These are phyloP conservation scores for Xestobium rufovillosum DNA, from an alignment of 2,888 invertebrate genomes.

Conservation along the genomic window DNA sequence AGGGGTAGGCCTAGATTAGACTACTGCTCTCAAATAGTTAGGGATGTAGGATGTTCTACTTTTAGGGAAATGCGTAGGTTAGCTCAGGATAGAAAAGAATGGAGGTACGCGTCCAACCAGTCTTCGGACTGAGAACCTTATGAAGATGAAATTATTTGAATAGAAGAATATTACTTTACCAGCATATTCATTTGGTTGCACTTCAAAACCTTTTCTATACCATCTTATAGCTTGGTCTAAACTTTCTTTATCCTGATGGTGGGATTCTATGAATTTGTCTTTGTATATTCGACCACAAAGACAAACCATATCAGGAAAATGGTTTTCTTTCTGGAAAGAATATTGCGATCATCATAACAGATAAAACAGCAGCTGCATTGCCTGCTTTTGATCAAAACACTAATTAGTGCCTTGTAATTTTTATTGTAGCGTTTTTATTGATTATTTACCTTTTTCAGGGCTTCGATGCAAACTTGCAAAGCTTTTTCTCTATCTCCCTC, in stretches of 20 bases:
- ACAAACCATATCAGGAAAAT: conserved; percentile 95
- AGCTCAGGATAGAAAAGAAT: too few relatives aligned
- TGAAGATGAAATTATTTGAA: too few relatives aligned
- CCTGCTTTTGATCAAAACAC: too few relatives aligned
- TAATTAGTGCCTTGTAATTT: too few relatives aligned
- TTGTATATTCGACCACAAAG: conserved; percentile 96
- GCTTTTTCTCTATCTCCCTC: conserved; percentile 94
- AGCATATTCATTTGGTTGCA: conserved; percentile 98
- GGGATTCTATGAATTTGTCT: conserved; percentile 94
- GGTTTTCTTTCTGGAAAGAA: conserved; percentile 69
- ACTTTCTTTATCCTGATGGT: conserved; percentile 80
- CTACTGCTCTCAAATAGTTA: too few relatives aligned
- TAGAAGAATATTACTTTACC: conserved; percentile 39
- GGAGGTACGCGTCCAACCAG: too few relatives aligned
- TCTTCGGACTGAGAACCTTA: too few relatives aligned
- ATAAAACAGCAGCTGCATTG: too few relatives aligned
- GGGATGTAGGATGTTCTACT: too few relatives aligned
- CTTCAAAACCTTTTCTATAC: conserved; percentile 96
- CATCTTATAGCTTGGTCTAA: conserved; percentile 90
- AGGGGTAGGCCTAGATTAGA: too few relatives aligned
- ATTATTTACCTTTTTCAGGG: conserved; percentile 65
- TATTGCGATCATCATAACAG: background rate
- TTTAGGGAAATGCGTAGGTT: too few relatives aligned
- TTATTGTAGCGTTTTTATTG: too few relatives aligned
- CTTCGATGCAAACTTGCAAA: conserved; percentile 81